Evolutionary conservation across 2,797 vertebrate species (phyloP).

Genomic region (Gallinago nigripennis): DNA sequence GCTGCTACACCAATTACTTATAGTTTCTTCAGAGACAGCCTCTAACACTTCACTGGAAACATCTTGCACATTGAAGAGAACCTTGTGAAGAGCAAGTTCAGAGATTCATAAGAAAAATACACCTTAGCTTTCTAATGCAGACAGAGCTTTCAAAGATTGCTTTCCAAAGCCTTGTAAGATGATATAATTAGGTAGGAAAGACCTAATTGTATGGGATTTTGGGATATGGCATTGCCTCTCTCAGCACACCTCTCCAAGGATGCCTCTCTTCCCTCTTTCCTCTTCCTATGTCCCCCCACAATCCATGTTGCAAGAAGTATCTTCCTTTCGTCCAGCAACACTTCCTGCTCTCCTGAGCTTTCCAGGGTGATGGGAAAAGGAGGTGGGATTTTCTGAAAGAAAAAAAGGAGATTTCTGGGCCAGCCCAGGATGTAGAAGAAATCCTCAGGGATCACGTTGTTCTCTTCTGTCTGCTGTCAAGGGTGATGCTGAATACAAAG

Average conservation of each 20-base stretch:
- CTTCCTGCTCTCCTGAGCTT: not conserved
- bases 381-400: not conserved
- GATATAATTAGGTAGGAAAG: not conserved
- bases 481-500: not conserved
- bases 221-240: not conserved
- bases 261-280: not conserved
- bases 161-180: not conserved
- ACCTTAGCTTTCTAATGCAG: not conserved
- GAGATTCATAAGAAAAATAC: not conserved
- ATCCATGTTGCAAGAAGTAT: not conserved
- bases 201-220: not conserved
- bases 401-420: not conserved
- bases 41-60: not conserved
- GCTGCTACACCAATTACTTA: not conserved
- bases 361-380: not conserved
- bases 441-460: not conserved
- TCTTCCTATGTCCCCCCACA: accelerated
- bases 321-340: not conserved
- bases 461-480: not conserved
- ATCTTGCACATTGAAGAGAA: not conserved
- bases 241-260: not conserved
- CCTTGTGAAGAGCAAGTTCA: not conserved
- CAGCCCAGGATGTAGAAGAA: not conserved
- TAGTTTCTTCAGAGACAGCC: not conserved
- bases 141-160: not conserved